Evolutionary conservation across 35 echinoderm and acorn worm genomes (phyloP), one percentile per base, ranked within the genome.

Genomic region (Nesometra sesokonis): DNA sequence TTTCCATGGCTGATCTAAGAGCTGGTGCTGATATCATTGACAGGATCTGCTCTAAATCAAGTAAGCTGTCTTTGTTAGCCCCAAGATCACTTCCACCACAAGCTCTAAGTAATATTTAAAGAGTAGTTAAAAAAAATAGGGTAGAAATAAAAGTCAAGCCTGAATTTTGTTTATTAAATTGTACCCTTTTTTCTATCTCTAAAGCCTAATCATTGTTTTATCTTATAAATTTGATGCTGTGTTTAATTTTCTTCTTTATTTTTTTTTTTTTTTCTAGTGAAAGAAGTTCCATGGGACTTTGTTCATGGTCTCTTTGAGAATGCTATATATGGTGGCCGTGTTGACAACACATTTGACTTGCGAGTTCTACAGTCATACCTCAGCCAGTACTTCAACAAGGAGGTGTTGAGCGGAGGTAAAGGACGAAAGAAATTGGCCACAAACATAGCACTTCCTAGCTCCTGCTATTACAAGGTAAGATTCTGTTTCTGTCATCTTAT

Each of bases 321-420:
- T 37, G 96, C 96, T 77, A 99, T 99, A 77, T 99, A 99, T 84
- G 96, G 96, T 47, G 96, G 96, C 8, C 79, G 96, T 11, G 96
- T 99, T 23, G 96, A 99, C 88, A 99, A 99, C 86, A 87, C 90
- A 17, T 99, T 99, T 90, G 96, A 99, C 82, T 86, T 99, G 96
- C 57, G 93, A 79, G 96, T 99, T 13, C 82, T 99, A 29, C 85
- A 90, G 5, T 99, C 96, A 5, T 99, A 99, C 86, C 79, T 99
- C 23, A 83, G 52, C 15, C 96, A 99, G 86, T 94, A 92, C 77
- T 99, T 99, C 90, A 99, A 99, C 85, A 92, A 93, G 27, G 96
- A 99, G 29, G 88, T 94, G 34, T 82, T 99, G 29, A 85, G 85
- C 57, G 93, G 90, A 30, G 90, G 93, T 40, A 86, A 85, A 33